Evolutionary conservation across 2,888 invertebrate genomes (phyloP).

Genomic region (Panorpa germanica): DNA sequence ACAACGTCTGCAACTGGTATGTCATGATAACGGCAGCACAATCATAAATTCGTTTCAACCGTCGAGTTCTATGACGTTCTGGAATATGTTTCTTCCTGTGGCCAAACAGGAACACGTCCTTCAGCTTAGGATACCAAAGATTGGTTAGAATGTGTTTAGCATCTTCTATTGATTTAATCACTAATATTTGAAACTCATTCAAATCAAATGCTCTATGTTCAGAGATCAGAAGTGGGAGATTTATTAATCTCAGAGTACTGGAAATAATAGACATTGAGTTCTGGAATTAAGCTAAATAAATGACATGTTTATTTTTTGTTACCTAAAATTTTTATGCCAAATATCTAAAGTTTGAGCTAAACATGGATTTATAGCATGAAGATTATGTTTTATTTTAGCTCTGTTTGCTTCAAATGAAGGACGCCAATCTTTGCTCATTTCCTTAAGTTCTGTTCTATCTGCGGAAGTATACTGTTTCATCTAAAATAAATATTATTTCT

Average conservation of each 20-base stretch:
- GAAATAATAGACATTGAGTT: constrained; percentile 12
- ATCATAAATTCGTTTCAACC: constrained; percentile 63
- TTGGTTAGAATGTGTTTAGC: constrained; percentile 44
- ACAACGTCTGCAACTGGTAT: constrained; percentile 63
- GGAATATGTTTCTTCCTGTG: constrained; percentile 48
- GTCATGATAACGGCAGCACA: constrained; percentile 78
- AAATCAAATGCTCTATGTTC: constrained; percentile 48
- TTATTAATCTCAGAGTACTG: constrained; percentile 40
- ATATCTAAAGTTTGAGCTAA: constrained; percentile 59
- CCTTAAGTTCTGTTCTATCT: constrained; percentile 34
- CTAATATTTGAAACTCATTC: constrained; percentile 35
- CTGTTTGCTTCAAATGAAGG: constrained; percentile 29
- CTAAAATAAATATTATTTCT: too few relatives aligned
- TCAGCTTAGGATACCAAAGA: constrained; percentile 25
- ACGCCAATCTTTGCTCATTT: constrained; percentile 47
- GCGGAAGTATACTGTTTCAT: constrained; percentile 30
- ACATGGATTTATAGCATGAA: constrained; percentile 65
- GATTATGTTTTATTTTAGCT: constrained; percentile 32
- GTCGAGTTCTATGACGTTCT: constrained; percentile 37
- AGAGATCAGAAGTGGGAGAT: constrained; percentile 33
- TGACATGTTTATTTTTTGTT: constrained; percentile 20
- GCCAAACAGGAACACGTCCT: constrained; percentile 29
- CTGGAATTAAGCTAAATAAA: constrained; percentile 11
- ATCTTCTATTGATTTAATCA: constrained; percentile 40
- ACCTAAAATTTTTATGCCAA: constrained; percentile 42